Conservation (phyloP, 2,888 invertebrate species). For the Orthosia cruda region DNA sequence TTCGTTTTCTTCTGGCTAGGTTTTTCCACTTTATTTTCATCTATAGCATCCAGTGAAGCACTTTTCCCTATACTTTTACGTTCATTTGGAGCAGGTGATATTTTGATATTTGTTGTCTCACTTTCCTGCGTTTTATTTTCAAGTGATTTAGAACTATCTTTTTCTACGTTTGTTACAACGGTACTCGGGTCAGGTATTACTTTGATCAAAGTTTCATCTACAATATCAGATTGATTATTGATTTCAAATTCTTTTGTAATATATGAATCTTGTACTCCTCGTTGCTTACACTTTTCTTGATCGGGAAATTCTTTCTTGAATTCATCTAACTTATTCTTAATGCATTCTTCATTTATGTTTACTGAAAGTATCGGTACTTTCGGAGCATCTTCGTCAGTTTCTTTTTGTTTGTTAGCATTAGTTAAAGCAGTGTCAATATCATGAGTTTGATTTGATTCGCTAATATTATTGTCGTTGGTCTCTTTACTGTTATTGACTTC, state of each 20-base stretch:
- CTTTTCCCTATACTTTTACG: constrained; percentile 61
- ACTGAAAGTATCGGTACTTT: background rate
- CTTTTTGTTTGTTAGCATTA: constrained; percentile 8
- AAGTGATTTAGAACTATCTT: constrained; percentile 10
- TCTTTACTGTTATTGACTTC: constrained; percentile 44
- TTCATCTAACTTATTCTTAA: constrained; percentile 5
- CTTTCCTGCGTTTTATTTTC: constrained; percentile 10
- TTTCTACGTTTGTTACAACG: constrained; percentile 4
- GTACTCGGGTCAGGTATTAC: constrained; percentile 1
- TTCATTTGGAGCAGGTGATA: constrained; percentile 12
- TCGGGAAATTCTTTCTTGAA: background rate
- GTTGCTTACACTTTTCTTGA: constrained; percentile 8
- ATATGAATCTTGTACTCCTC: background rate
- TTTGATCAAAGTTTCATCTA: constrained; percentile 7
- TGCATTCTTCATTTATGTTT: background rate
- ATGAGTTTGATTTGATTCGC: constrained; percentile 7
- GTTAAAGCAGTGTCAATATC: background rate
- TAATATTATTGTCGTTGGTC: constrained; percentile 1
- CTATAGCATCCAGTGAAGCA: constrained; percentile 58
- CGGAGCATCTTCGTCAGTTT: background rate
- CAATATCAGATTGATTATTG: background rate
- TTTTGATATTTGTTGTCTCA: constrained; percentile 5
- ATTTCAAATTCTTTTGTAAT: background rate
- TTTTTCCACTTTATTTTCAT: constrained; percentile 51
- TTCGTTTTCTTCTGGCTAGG: constrained; percentile 58